These are phyloP conservation scores for Ornithorhynchus anatinus DNA, from an alignment of 2,113 vertebrate genomes.

Conservation along the genomic window DNA sequence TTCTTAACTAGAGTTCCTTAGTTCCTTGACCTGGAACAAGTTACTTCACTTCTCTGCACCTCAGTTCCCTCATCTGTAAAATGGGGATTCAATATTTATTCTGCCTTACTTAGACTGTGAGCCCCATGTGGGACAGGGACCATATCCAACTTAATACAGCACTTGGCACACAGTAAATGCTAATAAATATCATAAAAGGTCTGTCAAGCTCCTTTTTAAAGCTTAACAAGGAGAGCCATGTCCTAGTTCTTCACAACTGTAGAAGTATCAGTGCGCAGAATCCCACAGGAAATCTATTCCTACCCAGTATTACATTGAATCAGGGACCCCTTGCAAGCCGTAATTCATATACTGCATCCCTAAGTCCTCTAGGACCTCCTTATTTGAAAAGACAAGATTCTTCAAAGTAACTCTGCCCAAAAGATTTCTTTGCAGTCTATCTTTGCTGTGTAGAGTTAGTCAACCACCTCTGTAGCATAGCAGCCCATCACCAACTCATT, in stretches of 20 bases:
- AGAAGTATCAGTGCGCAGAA: conserved; percentile 28
- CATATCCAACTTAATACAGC: too few species aligned
- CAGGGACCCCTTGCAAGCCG: background rate
- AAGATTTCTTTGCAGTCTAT: background rate
- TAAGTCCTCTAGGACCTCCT: background rate
- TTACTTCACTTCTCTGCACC: too few species aligned
- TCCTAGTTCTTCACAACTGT: conserved; percentile 12
- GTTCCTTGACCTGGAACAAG: too few species aligned
- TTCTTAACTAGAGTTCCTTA: too few species aligned
- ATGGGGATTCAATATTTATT: too few species aligned
- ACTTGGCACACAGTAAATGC: too few species aligned
- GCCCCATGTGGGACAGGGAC: too few species aligned
- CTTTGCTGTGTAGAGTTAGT: background rate
- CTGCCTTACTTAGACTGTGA: too few species aligned
- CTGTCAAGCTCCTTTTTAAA: background rate
- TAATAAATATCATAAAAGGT: background rate
- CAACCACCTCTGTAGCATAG: background rate
- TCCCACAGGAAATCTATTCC: conserved; percentile 19
- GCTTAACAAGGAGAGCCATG: conserved; percentile 16
- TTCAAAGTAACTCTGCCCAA: background rate
- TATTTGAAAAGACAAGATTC: background rate
- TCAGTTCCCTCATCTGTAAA: too few species aligned
- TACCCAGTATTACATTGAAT: conserved; percentile 25
- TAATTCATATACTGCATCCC: background rate
- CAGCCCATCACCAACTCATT: background rate